Evolutionary conservation across 2,888 invertebrate species (phyloP).

Genomic region (Phlogophora meticulosa): DNA sequence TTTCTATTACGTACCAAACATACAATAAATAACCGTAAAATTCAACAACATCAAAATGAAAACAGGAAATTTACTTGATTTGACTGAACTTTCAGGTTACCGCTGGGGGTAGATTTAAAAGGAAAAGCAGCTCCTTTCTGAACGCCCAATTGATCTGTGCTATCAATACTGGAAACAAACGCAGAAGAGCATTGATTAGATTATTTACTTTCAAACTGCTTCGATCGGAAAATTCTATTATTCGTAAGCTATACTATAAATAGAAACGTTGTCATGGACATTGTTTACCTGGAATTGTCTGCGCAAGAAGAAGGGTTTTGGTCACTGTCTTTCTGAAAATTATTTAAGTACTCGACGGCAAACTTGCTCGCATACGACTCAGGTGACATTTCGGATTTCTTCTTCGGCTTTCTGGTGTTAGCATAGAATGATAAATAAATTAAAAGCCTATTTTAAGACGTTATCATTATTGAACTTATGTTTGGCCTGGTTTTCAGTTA

Average conservation of each 20-base stretch:
- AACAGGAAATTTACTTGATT: slow-evolving; percentile 90
- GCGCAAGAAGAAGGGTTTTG: slow-evolving; percentile 75
- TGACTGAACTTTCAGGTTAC: slow-evolving; percentile 93
- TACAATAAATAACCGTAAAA: neutral
- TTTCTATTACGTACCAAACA: no score
- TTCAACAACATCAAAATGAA: neutral
- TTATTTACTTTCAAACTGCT: neutral
- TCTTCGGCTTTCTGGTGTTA: slow-evolving; percentile 76
- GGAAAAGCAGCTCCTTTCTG: slow-evolving; percentile 90
- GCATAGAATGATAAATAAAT: slow-evolving; percentile 17
- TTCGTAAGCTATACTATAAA: neutral
- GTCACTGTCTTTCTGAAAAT: slow-evolving; percentile 70
- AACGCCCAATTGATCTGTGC: slow-evolving; percentile 73
- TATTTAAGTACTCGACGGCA: slow-evolving; percentile 74
- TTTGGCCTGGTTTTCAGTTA: neutral
- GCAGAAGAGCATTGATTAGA: neutral
- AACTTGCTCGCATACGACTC: slow-evolving; percentile 79
- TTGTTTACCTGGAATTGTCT: slow-evolving; percentile 82
- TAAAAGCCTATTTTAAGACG: neutral
- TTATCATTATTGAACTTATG: neutral
- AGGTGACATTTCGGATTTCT: slow-evolving; percentile 78
- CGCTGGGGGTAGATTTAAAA: slow-evolving; percentile 93
- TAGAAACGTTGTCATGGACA: neutral
- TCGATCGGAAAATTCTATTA: neutral
- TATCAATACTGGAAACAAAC: slow-evolving; percentile 73